phyloP scores from a whole-genome alignment of 2,113 vertebrate species.

The Dasyprocta punctata region DNA sequence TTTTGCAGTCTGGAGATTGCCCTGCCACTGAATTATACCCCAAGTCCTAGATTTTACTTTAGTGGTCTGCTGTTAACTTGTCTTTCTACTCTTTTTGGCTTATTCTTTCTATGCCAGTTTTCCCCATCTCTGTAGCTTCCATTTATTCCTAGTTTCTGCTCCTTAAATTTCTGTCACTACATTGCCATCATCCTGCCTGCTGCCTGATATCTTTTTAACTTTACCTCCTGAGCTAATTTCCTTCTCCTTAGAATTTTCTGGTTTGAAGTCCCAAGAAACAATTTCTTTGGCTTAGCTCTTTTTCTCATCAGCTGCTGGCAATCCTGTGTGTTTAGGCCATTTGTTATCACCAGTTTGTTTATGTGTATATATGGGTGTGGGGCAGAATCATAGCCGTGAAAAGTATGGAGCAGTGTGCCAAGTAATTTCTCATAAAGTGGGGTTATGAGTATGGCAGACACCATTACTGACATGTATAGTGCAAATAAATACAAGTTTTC shows the following conservation, averaged over 20 bases:
- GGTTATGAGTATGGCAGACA: not conserved
- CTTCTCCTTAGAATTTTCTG: constrained; percentile 48
- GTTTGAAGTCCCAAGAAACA: constrained; percentile 49
- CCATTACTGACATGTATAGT: not conserved
- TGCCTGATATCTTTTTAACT: constrained; percentile 27
- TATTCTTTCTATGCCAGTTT: not conserved
- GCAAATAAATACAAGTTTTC: not conserved
- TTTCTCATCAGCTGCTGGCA: constrained; percentile 45
- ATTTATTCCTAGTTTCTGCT: constrained; percentile 60
- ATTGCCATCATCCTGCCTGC: not conserved
- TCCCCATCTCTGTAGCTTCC: not conserved
- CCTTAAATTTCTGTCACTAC: not conserved
- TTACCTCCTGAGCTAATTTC: constrained; percentile 43
- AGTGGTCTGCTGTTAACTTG: constrained; percentile 28
- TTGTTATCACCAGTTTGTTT: constrained; percentile 47
- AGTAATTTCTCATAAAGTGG: not conserved
- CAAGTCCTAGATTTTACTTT: not conserved
- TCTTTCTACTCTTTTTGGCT: not conserved
- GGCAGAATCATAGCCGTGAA: not conserved
- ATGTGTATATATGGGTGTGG: constrained; percentile 1
- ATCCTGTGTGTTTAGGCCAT: not conserved
- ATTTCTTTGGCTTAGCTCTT: constrained; percentile 17
- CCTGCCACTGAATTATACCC: not conserved
- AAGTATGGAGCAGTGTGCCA: constrained; percentile 7
- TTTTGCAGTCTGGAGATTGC: not conserved